Evolutionary conservation across 2,888 invertebrate genomes (phyloP).

Genomic region (Alcis repandata): DNA sequence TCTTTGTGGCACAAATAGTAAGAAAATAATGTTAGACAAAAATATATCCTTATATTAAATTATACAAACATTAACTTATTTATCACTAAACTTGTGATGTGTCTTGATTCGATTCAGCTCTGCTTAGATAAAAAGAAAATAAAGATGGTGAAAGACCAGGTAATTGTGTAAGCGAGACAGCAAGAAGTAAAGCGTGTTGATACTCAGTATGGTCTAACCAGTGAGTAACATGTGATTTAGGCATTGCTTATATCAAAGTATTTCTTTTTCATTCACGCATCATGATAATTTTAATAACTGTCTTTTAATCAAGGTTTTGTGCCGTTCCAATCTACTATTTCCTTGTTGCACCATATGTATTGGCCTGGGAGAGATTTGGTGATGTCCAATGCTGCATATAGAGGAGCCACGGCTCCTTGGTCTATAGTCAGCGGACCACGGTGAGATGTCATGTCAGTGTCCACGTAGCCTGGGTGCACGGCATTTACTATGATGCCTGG

Average conservation of each 20-base stretch:
- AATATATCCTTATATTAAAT: no score
- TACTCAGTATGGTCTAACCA: no score
- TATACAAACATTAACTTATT: no score
- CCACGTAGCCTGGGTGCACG: slow-evolving; percentile 92
- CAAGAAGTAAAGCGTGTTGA: no score
- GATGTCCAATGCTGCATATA: slow-evolving; percentile 86
- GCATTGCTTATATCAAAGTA: neutral
- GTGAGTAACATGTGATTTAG: no score
- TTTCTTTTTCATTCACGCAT: neutral
- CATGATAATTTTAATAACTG: neutral
- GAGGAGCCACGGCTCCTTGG: slow-evolving; percentile 85
- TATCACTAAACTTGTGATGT: no score
- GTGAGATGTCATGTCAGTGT: slow-evolving; percentile 92
- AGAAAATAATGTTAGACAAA: no score
- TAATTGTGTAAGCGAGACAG: no score
- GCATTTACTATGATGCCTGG: slow-evolving; percentile 90
- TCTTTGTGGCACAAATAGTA: no score
- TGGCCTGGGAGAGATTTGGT: slow-evolving; percentile 86
- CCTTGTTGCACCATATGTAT: slow-evolving; percentile 88
- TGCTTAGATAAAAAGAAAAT: no score
- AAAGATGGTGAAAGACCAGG: no score
- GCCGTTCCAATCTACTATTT: slow-evolving; percentile 84
- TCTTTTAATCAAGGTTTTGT: neutral
- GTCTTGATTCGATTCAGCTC: no score
- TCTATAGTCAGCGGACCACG: slow-evolving; percentile 87